phyloP scores from a whole-genome alignment of 1,140 invertebrate species.

The Pseudomyrmex sp. region DNA sequence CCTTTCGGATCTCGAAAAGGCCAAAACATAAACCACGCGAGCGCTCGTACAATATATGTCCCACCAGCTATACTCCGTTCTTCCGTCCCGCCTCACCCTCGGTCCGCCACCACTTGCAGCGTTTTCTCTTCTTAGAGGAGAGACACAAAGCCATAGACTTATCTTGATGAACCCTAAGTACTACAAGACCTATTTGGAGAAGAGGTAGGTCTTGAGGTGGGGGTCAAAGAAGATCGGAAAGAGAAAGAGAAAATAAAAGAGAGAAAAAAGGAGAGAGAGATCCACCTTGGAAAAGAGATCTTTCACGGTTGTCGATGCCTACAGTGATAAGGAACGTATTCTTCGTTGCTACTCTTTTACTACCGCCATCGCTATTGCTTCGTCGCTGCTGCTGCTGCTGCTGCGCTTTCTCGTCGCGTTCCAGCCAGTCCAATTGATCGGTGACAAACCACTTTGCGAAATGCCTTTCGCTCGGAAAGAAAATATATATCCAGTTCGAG shows the following conservation, averaged over 20 bases:
- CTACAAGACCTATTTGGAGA: constrained; percentile 80
- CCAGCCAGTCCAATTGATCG: constrained; percentile 64
- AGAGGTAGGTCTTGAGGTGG: constrained; percentile 66
- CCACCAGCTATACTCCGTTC: constrained; percentile 14
- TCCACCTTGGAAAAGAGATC: constrained; percentile 76
- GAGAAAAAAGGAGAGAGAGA: constrained; percentile 21
- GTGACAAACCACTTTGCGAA: constrained; percentile 61
- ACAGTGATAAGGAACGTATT: constrained; percentile 77
- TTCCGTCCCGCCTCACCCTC: constrained; percentile 41
- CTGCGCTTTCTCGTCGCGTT: constrained; percentile 68
- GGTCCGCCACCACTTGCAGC: constrained; percentile 14
- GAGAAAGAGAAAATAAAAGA: constrained; percentile 33
- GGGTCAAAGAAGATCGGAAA: constrained; percentile 2
- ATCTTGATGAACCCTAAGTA: constrained; percentile 84
- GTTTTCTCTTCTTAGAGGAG: constrained; percentile 64
- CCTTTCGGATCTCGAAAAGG: constrained; percentile 65
- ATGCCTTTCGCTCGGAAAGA: constrained; percentile 40
- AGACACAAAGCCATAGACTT: constrained; percentile 78
- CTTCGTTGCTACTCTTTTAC: constrained; percentile 74
- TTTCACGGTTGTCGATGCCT: constrained; percentile 79
- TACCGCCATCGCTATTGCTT: constrained; percentile 36
- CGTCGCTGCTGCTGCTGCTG: constrained; percentile 54
- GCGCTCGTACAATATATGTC: constrained; percentile 69
- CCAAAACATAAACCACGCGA: constrained; percentile 75
- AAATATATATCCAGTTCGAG: not conserved